Base-by-base conservation (phyloP, 2,888 invertebrate species). In the Helicoverpa assulta region DNA sequence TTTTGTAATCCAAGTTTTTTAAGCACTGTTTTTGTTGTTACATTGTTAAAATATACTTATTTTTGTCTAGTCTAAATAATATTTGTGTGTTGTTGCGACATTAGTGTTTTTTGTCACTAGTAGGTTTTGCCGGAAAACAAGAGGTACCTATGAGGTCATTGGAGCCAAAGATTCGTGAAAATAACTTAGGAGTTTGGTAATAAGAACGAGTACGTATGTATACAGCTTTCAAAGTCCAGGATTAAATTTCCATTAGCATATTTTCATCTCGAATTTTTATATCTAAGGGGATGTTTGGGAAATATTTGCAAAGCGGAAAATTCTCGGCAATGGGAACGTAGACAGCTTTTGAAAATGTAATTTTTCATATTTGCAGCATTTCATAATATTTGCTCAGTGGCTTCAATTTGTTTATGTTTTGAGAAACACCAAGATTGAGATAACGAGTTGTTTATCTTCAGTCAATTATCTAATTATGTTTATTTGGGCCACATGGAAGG, bases 1-100 rank as follows among this genome's bases (percentile, higher is more conserved):
- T 79, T 82, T 80, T 76, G 77, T 72, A 64, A 82, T 80, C 82
- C 43, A 40, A 79, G 78, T 85, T 79, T 71, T 62, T 40, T 29
- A 73, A 72, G 58, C 61, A 43, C 40, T 61, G 7, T 65, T 57
- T 67, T 73, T n/a, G n/a, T 64, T 55, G 47, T 47, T 18, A 21
- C 6, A 21, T 61, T 29, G 18, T 60, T 56, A 19, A 8, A 51
- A 47, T 43, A 8, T 18, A 43, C 43, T 43, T 43, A 43, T 68
- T 54, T 51, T 26, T 14, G 19, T 19, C 19, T 33, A 19, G 50
- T 5, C 18, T 7, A 18, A 21, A 18, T 47, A 12, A 12, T 53
- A 33, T 70, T 40, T 19, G 47, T 18, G n/a, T 51, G 10, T 37
- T 4, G 33, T 47, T 51, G 53, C 6, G 1, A 8, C 40, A 14